These are phyloP conservation scores for Phyllostomus discolor DNA, from an alignment of 2,113 vertebrate genomes.

Conservation along the genomic window DNA sequence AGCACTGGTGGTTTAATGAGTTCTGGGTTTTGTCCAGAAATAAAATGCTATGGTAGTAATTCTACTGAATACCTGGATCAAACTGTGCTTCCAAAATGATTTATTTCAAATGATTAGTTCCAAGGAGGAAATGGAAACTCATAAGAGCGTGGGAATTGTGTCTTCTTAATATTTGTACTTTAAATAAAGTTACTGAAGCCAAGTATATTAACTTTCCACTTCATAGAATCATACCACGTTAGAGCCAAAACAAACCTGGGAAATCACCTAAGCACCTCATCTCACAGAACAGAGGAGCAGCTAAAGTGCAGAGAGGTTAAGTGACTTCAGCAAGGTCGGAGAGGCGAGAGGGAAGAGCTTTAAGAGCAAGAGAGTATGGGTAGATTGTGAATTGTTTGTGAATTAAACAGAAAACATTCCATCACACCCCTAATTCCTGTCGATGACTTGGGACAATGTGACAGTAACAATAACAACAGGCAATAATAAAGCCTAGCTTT, in stretches of 20 bases:
- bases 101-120: conserved; percentile 53
- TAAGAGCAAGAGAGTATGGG: neutral
- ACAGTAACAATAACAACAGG: neutral
- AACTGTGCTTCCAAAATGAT: conserved; percentile 15
- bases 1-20: neutral
- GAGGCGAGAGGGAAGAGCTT: neutral
- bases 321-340: neutral
- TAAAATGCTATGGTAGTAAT: conserved; percentile 20
- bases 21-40: conserved; percentile 47
- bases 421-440: neutral
- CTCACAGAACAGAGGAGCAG: neutral
- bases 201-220: conserved; percentile 48
- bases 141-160: conserved; percentile 39
- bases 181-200: conserved; percentile 36
- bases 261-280: neutral
- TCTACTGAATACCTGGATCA: conserved; percentile 44
- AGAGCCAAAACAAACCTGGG: conserved; percentile 29
- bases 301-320: neutral
- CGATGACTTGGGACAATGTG: neutral
- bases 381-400: neutral
- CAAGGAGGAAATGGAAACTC: conserved; percentile 31
- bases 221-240: neutral
- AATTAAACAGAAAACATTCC: neutral
- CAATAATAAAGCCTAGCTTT: neutral
- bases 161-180: conserved; percentile 55